Percentiles rank a stretch among this genome's conserved stretches.
Conservation (phyloP, 37 sponge, comb jelly and placozoan species). For the Halichondria panicea region DNA sequence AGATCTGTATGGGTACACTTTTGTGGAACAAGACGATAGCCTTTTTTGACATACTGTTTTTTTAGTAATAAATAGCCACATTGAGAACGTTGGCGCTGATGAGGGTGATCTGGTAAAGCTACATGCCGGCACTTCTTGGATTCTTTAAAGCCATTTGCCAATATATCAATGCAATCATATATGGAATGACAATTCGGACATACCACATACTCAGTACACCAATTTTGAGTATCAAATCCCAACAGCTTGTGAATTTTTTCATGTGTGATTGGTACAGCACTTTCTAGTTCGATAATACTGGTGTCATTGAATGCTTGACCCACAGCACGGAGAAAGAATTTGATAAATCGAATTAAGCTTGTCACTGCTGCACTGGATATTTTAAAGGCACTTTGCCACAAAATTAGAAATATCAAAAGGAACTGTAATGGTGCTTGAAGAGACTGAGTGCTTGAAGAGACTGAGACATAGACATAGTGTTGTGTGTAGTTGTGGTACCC, state of each 20-base stretch:
- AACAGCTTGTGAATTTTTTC: not conserved
- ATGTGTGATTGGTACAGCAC: not conserved
- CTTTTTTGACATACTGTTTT: not conserved
- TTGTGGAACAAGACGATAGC: conserved; percentile 26
- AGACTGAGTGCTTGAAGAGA: too few species aligned
- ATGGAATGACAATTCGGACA: conserved; percentile 54
- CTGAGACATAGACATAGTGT: too few species aligned
- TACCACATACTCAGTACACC: conserved; percentile 46
- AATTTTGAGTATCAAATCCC: not conserved
- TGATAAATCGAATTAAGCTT: conserved; percentile 21
- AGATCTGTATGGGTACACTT: too few species aligned
- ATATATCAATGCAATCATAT: conserved; percentile 35
- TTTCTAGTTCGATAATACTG: not conserved
- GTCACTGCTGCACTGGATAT: conserved; percentile 37
- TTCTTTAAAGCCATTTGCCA: conserved; percentile 6
- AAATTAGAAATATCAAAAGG: conserved; percentile 19
- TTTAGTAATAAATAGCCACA: conserved; percentile 37
- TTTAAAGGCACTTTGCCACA: conserved; percentile 40
- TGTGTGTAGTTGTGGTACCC: too few species aligned
- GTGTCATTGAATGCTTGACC: conserved; percentile 4
- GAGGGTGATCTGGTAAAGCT: conserved; percentile 54
- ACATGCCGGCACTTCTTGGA: conserved; percentile 43
- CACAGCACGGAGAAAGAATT: conserved; percentile 21
- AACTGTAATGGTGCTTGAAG: not conserved
- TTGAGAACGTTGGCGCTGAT: not conserved